phyloP scores from a whole-genome alignment of 2,888 invertebrate species.

The Cheilosia urbana region DNA sequence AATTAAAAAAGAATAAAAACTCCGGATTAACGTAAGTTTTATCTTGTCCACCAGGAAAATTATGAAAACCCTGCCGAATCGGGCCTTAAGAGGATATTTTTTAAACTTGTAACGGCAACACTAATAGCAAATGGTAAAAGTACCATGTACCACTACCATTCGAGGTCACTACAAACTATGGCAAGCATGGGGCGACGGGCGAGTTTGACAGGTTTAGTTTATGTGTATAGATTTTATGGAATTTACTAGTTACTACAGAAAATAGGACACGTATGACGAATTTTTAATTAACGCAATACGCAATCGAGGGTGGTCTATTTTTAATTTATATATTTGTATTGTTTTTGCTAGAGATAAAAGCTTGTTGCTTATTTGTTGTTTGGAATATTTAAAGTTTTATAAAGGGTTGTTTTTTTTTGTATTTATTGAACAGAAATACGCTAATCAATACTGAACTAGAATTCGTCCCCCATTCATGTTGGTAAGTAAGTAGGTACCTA shows the following conservation, averaged over 20 bases:
- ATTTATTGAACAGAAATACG: not conserved
- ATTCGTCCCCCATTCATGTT: not conserved
- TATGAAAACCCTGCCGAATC: too few relatives aligned
- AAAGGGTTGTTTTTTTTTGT: not conserved
- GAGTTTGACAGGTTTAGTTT: conserved; percentile 20
- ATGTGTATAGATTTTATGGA: conserved; percentile 9
- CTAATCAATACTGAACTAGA: conserved; percentile 2
- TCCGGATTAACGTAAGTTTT: too few relatives aligned
- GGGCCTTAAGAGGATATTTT: not conserved
- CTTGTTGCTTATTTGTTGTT: not conserved
- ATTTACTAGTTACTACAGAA: not conserved
- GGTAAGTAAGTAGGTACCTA: not conserved
- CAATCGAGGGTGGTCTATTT: conserved; percentile 17
- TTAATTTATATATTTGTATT: conserved; percentile 3
- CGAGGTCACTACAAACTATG: conserved; percentile 13
- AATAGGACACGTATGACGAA: conserved; percentile 21
- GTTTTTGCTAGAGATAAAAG: not conserved
- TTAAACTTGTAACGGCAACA: not conserved
- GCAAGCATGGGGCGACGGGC: conserved; percentile 7
- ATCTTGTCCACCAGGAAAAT: too few relatives aligned
- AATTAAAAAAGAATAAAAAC: too few relatives aligned
- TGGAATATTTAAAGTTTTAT: conserved; percentile 9
- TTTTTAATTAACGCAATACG: conserved; percentile 6
- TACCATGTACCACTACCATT: conserved; percentile 2
- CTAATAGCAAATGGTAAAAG: not conserved